Conservation (phyloP, 2,797 vertebrate genomes). For the Syngnathus acus region DNA sequence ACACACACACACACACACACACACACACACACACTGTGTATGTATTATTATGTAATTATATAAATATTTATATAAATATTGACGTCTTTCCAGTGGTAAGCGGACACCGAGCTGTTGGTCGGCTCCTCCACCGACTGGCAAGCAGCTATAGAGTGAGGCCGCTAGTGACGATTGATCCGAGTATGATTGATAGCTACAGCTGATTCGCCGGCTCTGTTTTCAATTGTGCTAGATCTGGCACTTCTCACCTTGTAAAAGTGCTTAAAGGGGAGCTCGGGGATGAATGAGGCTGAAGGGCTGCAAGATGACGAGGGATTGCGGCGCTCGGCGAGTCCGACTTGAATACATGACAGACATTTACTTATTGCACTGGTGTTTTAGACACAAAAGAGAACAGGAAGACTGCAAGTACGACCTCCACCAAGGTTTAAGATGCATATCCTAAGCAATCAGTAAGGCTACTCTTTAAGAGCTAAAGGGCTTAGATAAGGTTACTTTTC, state of each 20-base stretch:
- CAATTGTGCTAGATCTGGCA: conserved; percentile 65
- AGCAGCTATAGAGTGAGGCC: conserved; percentile 36
- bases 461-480: not conserved
- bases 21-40: too few relatives aligned
- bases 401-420: not conserved
- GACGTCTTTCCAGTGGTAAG: conserved; percentile 58
- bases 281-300: conserved; percentile 28
- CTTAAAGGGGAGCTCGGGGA: conserved; percentile 54
- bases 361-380: not conserved
- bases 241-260: conserved; percentile 77
- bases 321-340: conserved; percentile 25
- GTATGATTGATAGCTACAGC: conserved; percentile 74
- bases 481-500: not conserved
- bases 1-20: too few relatives aligned
- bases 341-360: conserved; percentile 15
- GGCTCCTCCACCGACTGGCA: conserved; percentile 55
- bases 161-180: conserved; percentile 66
- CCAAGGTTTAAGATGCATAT: not conserved
- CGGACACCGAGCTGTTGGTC: conserved; percentile 44
- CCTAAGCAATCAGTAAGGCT: not conserved
- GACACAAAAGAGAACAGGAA: not conserved
- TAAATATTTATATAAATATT: not conserved
- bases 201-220: conserved; percentile 67
- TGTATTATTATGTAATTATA: too few relatives aligned
- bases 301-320: conserved; percentile 27